Conservation (phyloP, 1,140 invertebrate species). For the Araneus ventricosus region DNA sequence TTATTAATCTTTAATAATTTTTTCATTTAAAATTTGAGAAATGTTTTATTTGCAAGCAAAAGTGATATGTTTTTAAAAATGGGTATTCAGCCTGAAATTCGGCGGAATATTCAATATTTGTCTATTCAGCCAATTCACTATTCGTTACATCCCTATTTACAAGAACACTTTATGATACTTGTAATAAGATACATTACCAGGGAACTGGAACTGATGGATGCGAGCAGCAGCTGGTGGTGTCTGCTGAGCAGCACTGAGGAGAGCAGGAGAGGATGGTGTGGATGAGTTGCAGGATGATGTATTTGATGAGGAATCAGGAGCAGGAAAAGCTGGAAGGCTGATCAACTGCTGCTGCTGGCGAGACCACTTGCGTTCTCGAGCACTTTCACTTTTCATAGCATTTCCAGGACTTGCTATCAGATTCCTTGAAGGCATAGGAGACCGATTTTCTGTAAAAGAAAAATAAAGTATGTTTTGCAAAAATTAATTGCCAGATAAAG, state of each 20-base stretch:
- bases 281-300: slow-evolving; percentile 98
- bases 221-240: slow-evolving; percentile 82
- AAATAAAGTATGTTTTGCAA: too few species aligned
- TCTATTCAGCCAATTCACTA: too few species aligned
- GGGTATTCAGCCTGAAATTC: too few species aligned
- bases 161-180: slow-evolving; percentile 6
- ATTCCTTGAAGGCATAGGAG: slow-evolving; percentile 66
- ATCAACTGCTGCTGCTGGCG: slow-evolving; percentile 66
- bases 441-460: slow-evolving; percentile 72
- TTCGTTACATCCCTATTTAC: too few species aligned
- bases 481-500: too few species aligned
- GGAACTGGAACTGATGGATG: slow-evolving; percentile 90
- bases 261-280: slow-evolving; percentile 95
- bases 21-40: too few species aligned
- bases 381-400: slow-evolving; percentile 69
- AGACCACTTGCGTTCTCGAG: slow-evolving; percentile 61
- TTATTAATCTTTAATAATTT: too few species aligned
- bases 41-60: too few species aligned
- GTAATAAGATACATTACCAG: slow-evolving; percentile 82
- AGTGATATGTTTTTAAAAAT: too few species aligned
- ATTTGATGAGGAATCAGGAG: slow-evolving; percentile 93
- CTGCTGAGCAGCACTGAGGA: slow-evolving; percentile 82
- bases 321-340: slow-evolving; percentile 77
- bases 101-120: too few species aligned
- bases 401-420: slow-evolving; percentile 65